Conservation (phyloP, 2,113 vertebrate genomes). For the Murina feae region DNA sequence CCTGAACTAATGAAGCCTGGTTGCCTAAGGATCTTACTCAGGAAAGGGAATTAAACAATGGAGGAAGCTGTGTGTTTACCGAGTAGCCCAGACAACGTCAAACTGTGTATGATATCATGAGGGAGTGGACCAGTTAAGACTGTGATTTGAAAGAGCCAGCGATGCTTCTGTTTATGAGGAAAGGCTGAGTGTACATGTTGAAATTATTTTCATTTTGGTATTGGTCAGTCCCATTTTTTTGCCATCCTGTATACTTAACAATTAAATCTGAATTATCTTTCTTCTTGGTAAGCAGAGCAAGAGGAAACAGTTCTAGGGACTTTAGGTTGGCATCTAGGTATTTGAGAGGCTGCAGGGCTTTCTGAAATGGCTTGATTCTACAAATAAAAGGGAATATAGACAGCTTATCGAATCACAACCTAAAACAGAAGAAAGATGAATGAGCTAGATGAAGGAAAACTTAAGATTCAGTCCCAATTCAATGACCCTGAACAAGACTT, state of each 20-base stretch:
- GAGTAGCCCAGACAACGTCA: conserved; percentile 54
- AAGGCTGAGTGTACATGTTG: background rate
- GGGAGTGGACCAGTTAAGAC: conserved; percentile 19
- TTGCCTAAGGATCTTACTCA: conserved; percentile 69
- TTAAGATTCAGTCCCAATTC: background rate
- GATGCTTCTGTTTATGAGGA: background rate
- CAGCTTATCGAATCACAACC: background rate
- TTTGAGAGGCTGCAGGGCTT: background rate
- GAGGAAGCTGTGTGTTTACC: conserved; percentile 57
- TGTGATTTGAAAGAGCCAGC: conserved; percentile 10
- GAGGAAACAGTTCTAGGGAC: background rate
- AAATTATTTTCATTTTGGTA: background rate
- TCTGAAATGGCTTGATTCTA: background rate
- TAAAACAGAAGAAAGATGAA: background rate
- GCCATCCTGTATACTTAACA: background rate
- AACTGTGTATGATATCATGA: conserved; percentile 63
- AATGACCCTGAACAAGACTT: background rate
- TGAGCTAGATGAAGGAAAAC: background rate
- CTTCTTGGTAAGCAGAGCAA: background rate
- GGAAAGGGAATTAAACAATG: conserved; percentile 70
- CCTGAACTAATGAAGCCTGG: conserved; percentile 77
- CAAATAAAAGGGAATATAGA: background rate
- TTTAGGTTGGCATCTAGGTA: background rate
- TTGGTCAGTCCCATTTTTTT: background rate
- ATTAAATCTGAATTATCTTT: background rate